Percentiles rank a stretch among this genome's conserved stretches.
Conservation (phyloP, 2,113 vertebrate genomes). For the Halcyon senegalensis region DNA sequence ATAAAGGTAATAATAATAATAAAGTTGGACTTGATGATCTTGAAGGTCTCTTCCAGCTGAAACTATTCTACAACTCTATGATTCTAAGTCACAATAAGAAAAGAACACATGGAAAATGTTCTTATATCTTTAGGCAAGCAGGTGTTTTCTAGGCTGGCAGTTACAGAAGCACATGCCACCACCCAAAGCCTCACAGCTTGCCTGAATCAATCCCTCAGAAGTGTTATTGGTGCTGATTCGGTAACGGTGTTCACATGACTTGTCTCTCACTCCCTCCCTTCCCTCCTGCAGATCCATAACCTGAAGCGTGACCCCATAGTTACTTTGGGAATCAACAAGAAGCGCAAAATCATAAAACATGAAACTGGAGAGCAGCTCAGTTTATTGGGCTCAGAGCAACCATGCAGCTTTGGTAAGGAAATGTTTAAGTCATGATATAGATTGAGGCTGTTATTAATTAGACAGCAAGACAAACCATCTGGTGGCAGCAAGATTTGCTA, state of each 20-base stretch:
- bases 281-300: constrained; percentile 16
- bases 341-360: background rate
- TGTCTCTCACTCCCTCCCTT: background rate
- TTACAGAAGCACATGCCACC: background rate
- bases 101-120: background rate
- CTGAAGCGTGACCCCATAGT: constrained; percentile 3
- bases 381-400: background rate
- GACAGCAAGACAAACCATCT: constrained; percentile 34
- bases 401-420: constrained; percentile 14
- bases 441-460: constrained; percentile 9
- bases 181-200: constrained; percentile 33
- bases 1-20: no score
- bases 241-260: background rate
- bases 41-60: no score
- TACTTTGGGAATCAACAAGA: background rate
- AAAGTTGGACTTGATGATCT: no score
- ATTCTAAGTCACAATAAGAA: background rate
- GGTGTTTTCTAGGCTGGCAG: background rate
- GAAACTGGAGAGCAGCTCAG: background rate
- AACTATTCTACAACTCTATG: no score
- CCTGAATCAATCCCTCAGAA: background rate
- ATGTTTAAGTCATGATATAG: background rate
- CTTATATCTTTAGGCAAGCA: background rate
- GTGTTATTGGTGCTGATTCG: background rate
- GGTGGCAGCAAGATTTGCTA: constrained; percentile 19